Evolutionary conservation across 1,140 invertebrate genomes (phyloP), one percentile per base, ranked within the genome.

Genomic region (Cheumatopsyche charites): DNA sequence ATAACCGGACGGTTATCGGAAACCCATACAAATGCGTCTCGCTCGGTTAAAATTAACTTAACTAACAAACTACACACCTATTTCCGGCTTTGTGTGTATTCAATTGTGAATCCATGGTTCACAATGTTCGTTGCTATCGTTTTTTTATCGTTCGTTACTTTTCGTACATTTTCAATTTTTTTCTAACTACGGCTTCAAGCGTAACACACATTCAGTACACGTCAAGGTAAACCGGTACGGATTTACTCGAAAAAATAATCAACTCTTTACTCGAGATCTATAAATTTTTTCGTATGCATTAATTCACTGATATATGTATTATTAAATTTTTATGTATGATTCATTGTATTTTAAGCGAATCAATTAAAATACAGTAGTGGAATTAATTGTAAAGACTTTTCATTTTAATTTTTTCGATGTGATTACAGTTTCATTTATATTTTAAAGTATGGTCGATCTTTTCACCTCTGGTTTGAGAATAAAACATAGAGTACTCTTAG

Each of bases 211-310:
- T 19, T 29, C 9, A 21, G 49, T 55, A 23, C 21, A 45, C 49
- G 70, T 73, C 71, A 75, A 75, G 74, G 74, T 71, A 41, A 75
- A 73, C 74, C 65, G 52, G 70, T 75, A 13, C 41, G 13, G 15
- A 29, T 3, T 21, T 26, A 17, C 26, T 15, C 12, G 26, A 62
- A 67, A 61, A 62, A 67, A 62, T 42, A 42, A 52, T 26, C 58
- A 66, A 45, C 52, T 62, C 61, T 49, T 17, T 21, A 63, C 67
- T 69, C 62, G 65, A 55, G 23, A 75, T 70, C 73, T 47, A 75
- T 70, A 69, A 42, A 23, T 52, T 23, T 58, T 58, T 23, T 55
- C 1, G 13, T 13, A 36, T 36, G 29, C 9, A 36, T 3, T 3
- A 4, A 9, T 36, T 3, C 3, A 4, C 29, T 9, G 29, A 36